A percentile compares a stretch with the other conserved stretches of the same genome.
These are phyloP conservation scores for Marmota monax DNA, from an alignment of 2,113 vertebrate genomes.

Conservation along the genomic window DNA sequence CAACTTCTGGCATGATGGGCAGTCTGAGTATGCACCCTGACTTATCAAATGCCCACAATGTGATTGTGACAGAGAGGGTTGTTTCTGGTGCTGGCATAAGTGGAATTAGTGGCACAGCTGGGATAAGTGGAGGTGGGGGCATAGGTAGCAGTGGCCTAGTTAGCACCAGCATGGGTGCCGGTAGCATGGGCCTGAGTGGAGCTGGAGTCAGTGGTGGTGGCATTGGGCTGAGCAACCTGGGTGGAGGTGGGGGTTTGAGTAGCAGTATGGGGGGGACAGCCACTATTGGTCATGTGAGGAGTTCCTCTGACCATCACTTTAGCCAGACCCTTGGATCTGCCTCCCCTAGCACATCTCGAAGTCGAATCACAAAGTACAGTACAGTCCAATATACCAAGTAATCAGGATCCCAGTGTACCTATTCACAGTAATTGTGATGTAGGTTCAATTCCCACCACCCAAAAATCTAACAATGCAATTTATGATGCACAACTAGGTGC, in stretches of 20 bases:
- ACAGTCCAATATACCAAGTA: conserved; percentile 88
- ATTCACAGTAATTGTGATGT: background rate
- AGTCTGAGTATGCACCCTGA: conserved; percentile 86
- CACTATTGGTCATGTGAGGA: conserved; percentile 80
- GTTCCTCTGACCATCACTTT: conserved; percentile 80
- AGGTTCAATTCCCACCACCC: conserved; percentile 50
- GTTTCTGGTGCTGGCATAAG: conserved; percentile 88
- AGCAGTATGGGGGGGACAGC: conserved; percentile 72
- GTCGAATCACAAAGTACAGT: conserved; percentile 89
- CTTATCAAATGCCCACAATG: conserved; percentile 85
- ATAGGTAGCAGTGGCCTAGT: conserved; percentile 53
- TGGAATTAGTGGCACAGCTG: conserved; percentile 66
- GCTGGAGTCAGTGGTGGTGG: conserved; percentile 45
- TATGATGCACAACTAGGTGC: conserved; percentile 63
- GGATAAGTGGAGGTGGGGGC: conserved; percentile 9
- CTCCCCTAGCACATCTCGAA: conserved; percentile 86
- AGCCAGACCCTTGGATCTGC: conserved; percentile 74
- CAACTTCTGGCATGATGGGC: conserved; percentile 84
- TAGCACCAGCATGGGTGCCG: background rate
- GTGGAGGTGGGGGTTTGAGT: conserved; percentile 54
- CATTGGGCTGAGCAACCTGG: conserved; percentile 51
- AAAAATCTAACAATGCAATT: conserved; percentile 69
- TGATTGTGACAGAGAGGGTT: conserved; percentile 90
- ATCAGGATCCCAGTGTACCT: conserved; percentile 25
- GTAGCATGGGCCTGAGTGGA: background rate